Conservation (phyloP, 2,797 vertebrate genomes). For the Enteromius anoplus region DNA sequence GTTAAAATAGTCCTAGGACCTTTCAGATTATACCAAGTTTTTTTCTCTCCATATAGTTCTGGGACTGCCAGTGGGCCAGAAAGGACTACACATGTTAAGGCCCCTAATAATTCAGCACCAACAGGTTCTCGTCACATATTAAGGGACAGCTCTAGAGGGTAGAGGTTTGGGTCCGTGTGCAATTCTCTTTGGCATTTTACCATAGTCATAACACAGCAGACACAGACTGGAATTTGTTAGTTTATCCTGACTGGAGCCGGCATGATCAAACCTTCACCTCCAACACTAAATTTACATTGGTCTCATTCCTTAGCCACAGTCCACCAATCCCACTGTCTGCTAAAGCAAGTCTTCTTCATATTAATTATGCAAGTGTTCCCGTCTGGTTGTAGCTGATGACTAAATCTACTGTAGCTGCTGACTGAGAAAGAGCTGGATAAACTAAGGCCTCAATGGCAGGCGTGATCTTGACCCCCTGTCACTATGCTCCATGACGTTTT, state of each 20-base stretch:
- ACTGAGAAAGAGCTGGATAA: slow-evolving; percentile 28
- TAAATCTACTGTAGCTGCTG: slow-evolving; percentile 19
- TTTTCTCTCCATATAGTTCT: not conserved
- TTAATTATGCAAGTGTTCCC: not conserved
- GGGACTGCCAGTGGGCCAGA: not conserved
- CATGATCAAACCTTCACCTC: slow-evolving; percentile 61
- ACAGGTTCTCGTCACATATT: not conserved
- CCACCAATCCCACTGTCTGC: not conserved
- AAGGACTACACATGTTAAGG: not conserved
- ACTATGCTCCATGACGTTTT: slow-evolving; percentile 43
- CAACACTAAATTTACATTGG: slow-evolving; percentile 37
- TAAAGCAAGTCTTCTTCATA: not conserved
- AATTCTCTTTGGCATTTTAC: slow-evolving; percentile 43
- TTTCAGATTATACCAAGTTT: not conserved
- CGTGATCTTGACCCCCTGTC: slow-evolving; percentile 50
- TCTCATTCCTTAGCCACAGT: slow-evolving; percentile 30
- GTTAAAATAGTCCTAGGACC: not conserved
- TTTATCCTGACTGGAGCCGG: slow-evolving; percentile 56
- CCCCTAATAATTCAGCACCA: not conserved
- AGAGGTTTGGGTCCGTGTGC: slow-evolving; percentile 49
- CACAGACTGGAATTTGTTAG: slow-evolving; percentile 53
- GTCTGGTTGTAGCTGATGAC: not conserved
- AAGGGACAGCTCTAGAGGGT: slow-evolving; percentile 6
- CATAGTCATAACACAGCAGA: slow-evolving; percentile 47
- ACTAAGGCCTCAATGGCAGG: slow-evolving; percentile 35